A percentile compares a stretch with the other conserved stretches of the same genome.
Conservation (phyloP, 2,888 invertebrate species). For the Scaeva pyrastri region DNA sequence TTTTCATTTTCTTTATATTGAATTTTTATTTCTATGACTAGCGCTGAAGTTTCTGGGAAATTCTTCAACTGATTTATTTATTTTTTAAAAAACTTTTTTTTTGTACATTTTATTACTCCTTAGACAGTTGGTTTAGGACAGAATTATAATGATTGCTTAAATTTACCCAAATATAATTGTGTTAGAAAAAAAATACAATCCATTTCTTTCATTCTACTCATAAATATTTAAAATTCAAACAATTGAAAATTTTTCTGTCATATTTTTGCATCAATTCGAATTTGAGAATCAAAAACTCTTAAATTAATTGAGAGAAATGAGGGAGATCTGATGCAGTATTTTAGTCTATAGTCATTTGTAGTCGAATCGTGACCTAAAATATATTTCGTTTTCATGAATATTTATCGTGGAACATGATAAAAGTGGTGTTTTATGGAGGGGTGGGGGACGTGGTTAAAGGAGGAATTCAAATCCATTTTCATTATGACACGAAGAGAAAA, state of each 20-base stretch:
- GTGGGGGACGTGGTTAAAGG: too few relatives aligned
- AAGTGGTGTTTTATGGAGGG: not conserved
- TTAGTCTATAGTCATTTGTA: not conserved
- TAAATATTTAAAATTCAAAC: slow-evolving; percentile 13
- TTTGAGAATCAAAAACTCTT: slow-evolving; percentile 9
- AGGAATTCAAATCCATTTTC: slow-evolving; percentile 26
- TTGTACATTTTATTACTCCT: too few relatives aligned
- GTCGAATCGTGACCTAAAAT: slow-evolving; percentile 25
- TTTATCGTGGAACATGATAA: not conserved
- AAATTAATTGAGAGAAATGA: slow-evolving; percentile 7
- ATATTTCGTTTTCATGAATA: slow-evolving; percentile 34
- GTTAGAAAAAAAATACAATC: not conserved
- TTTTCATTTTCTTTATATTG: too few relatives aligned
- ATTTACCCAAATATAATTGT: too few relatives aligned
- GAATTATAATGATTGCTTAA: too few relatives aligned
- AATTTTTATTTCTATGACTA: too few relatives aligned
- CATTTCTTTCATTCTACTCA: too few relatives aligned
- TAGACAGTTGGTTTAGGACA: too few relatives aligned
- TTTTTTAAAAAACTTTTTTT: too few relatives aligned
- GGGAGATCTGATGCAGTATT: not conserved
- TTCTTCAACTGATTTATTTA: too few relatives aligned
- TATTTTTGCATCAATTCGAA: slow-evolving; percentile 8
- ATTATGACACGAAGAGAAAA: slow-evolving; percentile 20
- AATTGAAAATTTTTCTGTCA: not conserved
- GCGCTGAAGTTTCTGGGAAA: too few relatives aligned